Conservation (phyloP, 1,140 invertebrate species). For the Drosophila dunni region DNA sequence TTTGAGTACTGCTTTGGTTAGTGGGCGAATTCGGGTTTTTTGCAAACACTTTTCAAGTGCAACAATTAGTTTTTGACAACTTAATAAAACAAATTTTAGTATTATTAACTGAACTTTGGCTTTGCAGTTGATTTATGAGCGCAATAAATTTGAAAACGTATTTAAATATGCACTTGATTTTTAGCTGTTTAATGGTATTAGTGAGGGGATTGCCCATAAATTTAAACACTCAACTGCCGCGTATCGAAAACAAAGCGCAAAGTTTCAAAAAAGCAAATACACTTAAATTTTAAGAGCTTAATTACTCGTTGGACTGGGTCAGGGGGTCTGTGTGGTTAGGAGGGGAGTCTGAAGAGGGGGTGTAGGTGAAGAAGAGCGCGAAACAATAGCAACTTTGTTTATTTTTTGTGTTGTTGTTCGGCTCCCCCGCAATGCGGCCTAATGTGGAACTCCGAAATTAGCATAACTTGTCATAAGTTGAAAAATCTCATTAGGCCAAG, state of each 20-base stretch:
- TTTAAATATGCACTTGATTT: neutral
- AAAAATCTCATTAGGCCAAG: slow-evolving; percentile 81
- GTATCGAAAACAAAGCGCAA: neutral
- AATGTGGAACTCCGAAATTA: slow-evolving; percentile 69
- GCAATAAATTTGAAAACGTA: neutral
- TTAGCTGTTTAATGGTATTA: neutral
- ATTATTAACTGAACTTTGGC: neutral
- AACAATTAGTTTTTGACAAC: slow-evolving; percentile 7
- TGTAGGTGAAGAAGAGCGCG: neutral
- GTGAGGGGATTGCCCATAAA: neutral
- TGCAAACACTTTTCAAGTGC: slow-evolving; percentile 4
- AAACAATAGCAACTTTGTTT: slow-evolving; percentile 37
- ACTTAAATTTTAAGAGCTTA: slow-evolving; percentile 35
- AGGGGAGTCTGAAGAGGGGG: neutral
- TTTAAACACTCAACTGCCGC: neutral
- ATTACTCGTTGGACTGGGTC: slow-evolving; percentile 47
- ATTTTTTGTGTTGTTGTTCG: neutral
- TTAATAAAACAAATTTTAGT: slow-evolving; percentile 9
- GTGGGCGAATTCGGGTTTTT: slow-evolving; percentile 7
- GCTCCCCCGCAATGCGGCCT: slow-evolving; percentile 49
- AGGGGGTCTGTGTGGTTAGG: slow-evolving; percentile 6
- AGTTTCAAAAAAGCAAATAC: slow-evolving; percentile 2
- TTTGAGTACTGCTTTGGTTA: neutral
- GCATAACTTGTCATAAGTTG: slow-evolving; percentile 83
- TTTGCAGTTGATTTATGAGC: no score